These are phyloP conservation scores for Alexandromys oeconomus DNA, from an alignment of 2,797 vertebrate species.

Conservation along the genomic window DNA sequence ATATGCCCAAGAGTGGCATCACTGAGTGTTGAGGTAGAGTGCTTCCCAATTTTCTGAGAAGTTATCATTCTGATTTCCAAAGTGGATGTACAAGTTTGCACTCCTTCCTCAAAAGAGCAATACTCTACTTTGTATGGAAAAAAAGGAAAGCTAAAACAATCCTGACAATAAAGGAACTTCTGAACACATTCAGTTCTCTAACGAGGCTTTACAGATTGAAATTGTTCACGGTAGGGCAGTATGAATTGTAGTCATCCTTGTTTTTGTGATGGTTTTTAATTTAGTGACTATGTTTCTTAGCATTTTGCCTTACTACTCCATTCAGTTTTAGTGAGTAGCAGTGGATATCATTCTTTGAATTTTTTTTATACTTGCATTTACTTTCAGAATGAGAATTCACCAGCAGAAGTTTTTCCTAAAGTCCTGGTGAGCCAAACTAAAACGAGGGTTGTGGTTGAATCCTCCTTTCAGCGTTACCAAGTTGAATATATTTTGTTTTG, in stretches of 20 bases:
- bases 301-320: not conserved
- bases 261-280: not conserved
- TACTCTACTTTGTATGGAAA: too few relatives aligned
- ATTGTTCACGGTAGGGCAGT: not conserved
- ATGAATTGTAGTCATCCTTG: not conserved
- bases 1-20: too few relatives aligned
- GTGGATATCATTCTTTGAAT: not conserved
- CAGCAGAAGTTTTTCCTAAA: conserved; percentile 25
- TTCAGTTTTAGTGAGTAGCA: not conserved
- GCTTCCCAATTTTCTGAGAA: too few relatives aligned
- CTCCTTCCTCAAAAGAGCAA: too few relatives aligned
- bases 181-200: not conserved
- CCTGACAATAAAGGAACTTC: too few relatives aligned
- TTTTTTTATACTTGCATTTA: not conserved
- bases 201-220: conserved; percentile 2
- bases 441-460: conserved; percentile 1
- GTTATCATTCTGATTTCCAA: too few relatives aligned
- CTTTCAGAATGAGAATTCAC: conserved; percentile 17
- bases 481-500: not conserved
- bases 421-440: conserved; percentile 54
- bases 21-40: too few relatives aligned
- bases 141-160: too few relatives aligned
- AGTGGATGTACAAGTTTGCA: too few relatives aligned
- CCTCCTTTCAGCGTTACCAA: conserved; percentile 8
- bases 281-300: not conserved